These are phyloP conservation scores for Lasiurus cinereus DNA, from an alignment of 2,113 vertebrate species.

Conservation along the genomic window DNA sequence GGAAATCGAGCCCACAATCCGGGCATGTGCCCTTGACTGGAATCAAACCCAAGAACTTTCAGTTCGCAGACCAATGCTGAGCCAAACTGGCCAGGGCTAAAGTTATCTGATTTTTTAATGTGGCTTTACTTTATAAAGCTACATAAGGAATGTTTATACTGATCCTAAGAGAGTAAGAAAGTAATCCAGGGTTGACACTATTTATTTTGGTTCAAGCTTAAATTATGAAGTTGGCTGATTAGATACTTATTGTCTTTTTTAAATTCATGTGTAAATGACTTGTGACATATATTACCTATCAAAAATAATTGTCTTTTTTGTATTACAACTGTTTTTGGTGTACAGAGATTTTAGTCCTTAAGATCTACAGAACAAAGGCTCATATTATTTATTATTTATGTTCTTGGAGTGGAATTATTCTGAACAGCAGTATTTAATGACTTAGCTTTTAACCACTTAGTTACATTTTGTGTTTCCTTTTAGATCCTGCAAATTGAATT, in stretches of 20 bases:
- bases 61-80: no score
- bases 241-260: constrained; percentile 7
- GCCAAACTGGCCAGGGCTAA: neutral
- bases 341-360: neutral
- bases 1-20: no score
- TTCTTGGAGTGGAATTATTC: neutral
- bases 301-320: neutral
- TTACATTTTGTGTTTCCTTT: neutral
- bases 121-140: neutral
- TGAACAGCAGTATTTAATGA: neutral
- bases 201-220: constrained; percentile 19
- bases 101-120: neutral
- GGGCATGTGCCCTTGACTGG: no score
- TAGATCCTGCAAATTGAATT: constrained; percentile 3
- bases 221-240: neutral
- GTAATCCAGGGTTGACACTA: neutral
- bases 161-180: neutral
- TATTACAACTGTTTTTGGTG: neutral
- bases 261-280: neutral
- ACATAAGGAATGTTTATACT: neutral
- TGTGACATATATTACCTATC: neutral
- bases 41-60: no score
- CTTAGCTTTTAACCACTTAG: neutral
- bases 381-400: neutral
- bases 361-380: neutral